Evolutionary conservation across 2,113 vertebrate genomes (phyloP).

Genomic region (Tautogolabrus adspersus): DNA sequence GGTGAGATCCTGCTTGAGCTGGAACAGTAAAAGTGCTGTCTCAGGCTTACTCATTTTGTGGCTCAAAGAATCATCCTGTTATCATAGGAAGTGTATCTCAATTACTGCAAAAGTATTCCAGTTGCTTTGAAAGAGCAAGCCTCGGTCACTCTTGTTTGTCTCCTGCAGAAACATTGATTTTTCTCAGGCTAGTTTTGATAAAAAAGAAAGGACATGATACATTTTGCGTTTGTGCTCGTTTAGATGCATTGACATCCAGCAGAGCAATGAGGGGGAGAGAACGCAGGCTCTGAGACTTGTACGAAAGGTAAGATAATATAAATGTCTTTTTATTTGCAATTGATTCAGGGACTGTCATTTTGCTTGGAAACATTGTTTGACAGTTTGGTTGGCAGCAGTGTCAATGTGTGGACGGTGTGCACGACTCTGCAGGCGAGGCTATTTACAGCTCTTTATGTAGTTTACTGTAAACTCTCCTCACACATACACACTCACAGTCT

Average conservation of each 20-base stretch:
- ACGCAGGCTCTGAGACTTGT: constrained; percentile 98
- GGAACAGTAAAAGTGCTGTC: background rate
- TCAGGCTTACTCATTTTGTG: background rate
- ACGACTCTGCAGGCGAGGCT: constrained; percentile 52
- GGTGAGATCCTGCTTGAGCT: constrained; percentile 81
- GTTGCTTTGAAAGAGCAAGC: background rate
- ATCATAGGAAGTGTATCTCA: background rate
- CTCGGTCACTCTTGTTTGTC: constrained; percentile 8
- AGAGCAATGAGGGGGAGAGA: constrained; percentile 98
- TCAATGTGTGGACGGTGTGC: constrained; percentile 48
- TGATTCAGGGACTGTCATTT: background rate
- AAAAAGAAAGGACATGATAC: background rate
- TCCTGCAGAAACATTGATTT: background rate
- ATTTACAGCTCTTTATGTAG: constrained; percentile 73
- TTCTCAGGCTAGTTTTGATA: background rate
- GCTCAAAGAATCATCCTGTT: no score
- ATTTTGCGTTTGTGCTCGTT: constrained; percentile 54
- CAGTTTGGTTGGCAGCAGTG: constrained; percentile 44
- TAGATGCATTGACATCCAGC: constrained; percentile 99
- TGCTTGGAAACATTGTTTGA: no score
- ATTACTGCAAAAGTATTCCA: background rate
- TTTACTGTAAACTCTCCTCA: constrained; percentile 76
- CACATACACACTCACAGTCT: constrained; percentile 22
- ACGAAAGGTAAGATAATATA: constrained; percentile 89
- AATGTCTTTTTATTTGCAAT: background rate